Conservation (phyloP, 2,113 vertebrate species). For the Meleagris gallopavo region DNA sequence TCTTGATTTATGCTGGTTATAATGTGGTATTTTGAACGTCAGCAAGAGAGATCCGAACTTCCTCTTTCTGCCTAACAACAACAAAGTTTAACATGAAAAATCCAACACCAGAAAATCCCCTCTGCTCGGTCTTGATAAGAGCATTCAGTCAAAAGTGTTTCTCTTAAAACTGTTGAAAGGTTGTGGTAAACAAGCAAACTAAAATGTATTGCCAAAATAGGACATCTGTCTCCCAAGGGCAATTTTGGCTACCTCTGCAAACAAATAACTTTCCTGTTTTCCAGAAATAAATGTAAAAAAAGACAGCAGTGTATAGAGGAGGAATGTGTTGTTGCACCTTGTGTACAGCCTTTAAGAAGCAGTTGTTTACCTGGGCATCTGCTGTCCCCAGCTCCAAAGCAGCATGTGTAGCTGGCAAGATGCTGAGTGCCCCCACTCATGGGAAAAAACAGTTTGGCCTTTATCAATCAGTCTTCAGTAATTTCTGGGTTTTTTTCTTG, state of each 20-base stretch:
- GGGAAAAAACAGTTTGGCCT: background rate
- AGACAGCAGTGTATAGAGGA: background rate
- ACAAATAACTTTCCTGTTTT: constrained; percentile 38
- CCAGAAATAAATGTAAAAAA: background rate
- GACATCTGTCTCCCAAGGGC: background rate
- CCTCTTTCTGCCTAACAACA: background rate
- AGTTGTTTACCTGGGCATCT: background rate
- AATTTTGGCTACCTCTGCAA: background rate
- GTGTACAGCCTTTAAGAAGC: background rate
- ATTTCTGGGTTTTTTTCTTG: background rate
- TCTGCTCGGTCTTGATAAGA: background rate
- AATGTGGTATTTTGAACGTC: background rate
- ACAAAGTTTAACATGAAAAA: background rate
- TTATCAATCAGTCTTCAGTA: background rate
- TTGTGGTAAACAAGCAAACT: background rate
- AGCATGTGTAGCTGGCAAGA: background rate
- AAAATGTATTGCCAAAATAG: background rate
- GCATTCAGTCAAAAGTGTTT: background rate
- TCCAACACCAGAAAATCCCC: background rate
- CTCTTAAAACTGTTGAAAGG: rapidly evolving
- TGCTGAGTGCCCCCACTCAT: background rate
- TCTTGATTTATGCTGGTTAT: background rate
- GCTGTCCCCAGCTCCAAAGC: background rate
- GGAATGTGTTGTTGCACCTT: background rate
- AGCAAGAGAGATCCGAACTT: constrained; percentile 4